phyloP scores from a whole-genome alignment of 2,797 vertebrate genomes.

The Sebastes minor region DNA sequence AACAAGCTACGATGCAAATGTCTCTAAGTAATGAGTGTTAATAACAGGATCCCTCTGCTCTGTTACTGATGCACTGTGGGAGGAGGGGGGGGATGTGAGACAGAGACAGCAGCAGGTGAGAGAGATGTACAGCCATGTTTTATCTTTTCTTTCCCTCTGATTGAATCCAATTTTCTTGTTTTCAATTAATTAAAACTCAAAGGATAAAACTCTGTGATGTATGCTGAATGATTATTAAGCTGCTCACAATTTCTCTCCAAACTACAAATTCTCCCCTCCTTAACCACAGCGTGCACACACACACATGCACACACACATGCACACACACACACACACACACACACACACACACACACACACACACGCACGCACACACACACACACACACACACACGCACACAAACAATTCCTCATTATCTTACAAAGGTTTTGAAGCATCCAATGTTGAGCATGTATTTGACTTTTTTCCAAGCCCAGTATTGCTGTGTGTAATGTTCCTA shows the following conservation, averaged over 20 bases:
- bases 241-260: neutral
- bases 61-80: neutral
- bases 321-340: too few relatives aligned
- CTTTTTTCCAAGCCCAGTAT: neutral
- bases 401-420: neutral
- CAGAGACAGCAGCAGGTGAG: constrained; percentile 20
- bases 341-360: too few relatives aligned
- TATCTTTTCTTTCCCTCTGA: constrained; percentile 29
- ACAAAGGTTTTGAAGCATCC: neutral
- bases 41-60: constrained; percentile 28
- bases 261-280: neutral
- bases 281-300: too few relatives aligned
- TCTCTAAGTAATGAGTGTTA: constrained; percentile 38
- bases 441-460: neutral
- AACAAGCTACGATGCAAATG: constrained; percentile 36
- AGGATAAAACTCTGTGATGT: constrained; percentile 27
- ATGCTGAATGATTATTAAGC: constrained; percentile 25
- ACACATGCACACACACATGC: too few relatives aligned
- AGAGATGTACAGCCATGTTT: neutral
- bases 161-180: constrained; percentile 47
- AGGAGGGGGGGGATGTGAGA: neutral
- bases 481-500: neutral
- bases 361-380: too few relatives aligned
- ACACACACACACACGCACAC: too few relatives aligned
- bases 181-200: constrained; percentile 47